Evolutionary conservation across 2,888 invertebrate species (phyloP).

Genomic region (Parochlus steinenii): DNA sequence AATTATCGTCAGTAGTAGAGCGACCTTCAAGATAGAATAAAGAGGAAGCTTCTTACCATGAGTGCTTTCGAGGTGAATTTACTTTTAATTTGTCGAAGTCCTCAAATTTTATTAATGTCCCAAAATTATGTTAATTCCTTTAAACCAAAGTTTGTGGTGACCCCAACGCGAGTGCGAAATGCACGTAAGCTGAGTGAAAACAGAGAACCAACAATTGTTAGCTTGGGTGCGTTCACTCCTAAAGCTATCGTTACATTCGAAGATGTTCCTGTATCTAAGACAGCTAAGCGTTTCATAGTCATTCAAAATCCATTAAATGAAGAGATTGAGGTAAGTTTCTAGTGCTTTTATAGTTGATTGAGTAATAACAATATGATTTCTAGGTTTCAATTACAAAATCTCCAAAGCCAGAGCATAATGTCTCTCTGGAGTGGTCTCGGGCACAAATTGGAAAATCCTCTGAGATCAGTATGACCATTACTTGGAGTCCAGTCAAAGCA

Average conservation of each 20-base stretch:
- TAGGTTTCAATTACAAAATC: slow-evolving; percentile 27
- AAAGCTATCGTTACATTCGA: slow-evolving; percentile 51
- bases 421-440: slow-evolving; percentile 39
- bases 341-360: slow-evolving; percentile 1
- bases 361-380: too few species aligned
- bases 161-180: slow-evolving; percentile 24
- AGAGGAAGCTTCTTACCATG: neutral
- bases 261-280: slow-evolving; percentile 40
- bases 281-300: slow-evolving; percentile 36
- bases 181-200: slow-evolving; percentile 25
- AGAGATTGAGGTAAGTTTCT: slow-evolving; percentile 28
- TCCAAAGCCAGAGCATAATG: slow-evolving; percentile 39
- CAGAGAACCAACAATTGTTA: slow-evolving; percentile 28
- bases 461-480: slow-evolving; percentile 37
- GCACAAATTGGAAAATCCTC: slow-evolving; percentile 36
- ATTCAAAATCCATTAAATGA: slow-evolving; percentile 38
- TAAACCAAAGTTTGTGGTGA: slow-evolving; percentile 22
- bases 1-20: too few species aligned
- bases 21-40: too few species aligned
- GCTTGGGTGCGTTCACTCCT: slow-evolving; percentile 48
- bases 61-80: slow-evolving; percentile 6
- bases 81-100: neutral
- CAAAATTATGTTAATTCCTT: neutral
- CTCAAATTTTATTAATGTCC: neutral
- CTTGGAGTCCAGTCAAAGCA: slow-evolving; percentile 44